phyloP scores from a whole-genome alignment of 2,113 vertebrate species.

The Cathartes aura region DNA sequence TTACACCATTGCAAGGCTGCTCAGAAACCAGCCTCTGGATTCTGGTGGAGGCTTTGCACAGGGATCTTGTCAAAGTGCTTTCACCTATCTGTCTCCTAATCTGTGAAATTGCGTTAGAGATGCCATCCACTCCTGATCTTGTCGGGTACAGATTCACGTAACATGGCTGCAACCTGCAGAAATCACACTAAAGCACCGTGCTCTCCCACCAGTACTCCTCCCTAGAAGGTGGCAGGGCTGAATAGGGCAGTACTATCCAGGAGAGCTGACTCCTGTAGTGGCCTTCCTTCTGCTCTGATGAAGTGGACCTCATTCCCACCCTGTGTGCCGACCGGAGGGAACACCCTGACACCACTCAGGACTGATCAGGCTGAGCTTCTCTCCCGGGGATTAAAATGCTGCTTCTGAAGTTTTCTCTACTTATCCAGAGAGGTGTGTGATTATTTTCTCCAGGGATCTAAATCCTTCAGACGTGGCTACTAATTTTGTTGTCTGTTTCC shows the following conservation, averaged over 20 bases:
- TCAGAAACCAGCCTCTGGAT: neutral
- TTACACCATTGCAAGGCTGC: neutral
- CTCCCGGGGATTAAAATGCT: neutral
- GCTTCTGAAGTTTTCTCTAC: neutral
- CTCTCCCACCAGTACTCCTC: neutral
- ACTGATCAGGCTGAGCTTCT: neutral
- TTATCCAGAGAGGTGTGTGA: neutral
- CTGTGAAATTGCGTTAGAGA: neutral
- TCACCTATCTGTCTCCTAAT: neutral
- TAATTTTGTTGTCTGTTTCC: neutral
- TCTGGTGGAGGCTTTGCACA: neutral
- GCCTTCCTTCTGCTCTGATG: neutral
- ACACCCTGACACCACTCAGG: no score
- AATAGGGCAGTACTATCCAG: neutral
- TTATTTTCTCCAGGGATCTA: neutral
- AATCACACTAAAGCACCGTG: fast-evolving
- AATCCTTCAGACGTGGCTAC: neutral
- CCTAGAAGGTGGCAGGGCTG: neutral
- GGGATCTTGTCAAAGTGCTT: neutral
- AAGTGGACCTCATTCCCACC: neutral
- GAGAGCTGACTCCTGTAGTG: neutral
- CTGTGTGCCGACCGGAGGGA: fast-evolving
- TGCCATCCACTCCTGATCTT: neutral
- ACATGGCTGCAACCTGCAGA: neutral
- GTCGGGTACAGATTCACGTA: fast-evolving